Base-by-base conservation (phyloP, 2,797 vertebrate genomes). In the Coccyzus lansbergi region DNA sequence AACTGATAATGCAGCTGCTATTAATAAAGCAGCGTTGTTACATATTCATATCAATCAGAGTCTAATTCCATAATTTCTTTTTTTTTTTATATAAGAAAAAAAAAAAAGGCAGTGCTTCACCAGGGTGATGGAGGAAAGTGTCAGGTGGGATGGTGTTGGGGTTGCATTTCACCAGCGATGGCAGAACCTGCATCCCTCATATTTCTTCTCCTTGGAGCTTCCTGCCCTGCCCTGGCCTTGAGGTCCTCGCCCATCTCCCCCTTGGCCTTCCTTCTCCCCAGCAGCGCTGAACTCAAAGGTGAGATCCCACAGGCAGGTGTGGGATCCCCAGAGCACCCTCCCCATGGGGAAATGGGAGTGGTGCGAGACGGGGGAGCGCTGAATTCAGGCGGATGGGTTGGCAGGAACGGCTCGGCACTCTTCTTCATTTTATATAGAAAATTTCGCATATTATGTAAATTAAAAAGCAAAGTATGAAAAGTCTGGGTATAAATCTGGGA, bases 1-100 rank as follows among this genome's bases (percentile, higher is more conserved):
- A 90, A 81, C 88, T 94, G 89, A 96, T 93, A 96, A 96, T 93
- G 95, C 94, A 97, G 95, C 93, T 97, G 94, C 94, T 96, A 97
- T 97, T 97, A 97, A 97, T 96, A 97, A 97, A 97, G 92, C 38
- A 22, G 86, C 48, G 10, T 94, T 83, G 59, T 95, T 97, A 94
- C 92, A 89, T 96, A 97, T 97, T 97, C 95, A 96, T 97, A 97
- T 97, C 83, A 96, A 86, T 96, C 74, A 76, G 93, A 88, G 88
- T 90, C 83, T 95, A 94, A 96, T 96, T 96, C 83, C 91, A 94
- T 63, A 70, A 80, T 70, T 71, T 83, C 79, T 25, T 38, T 28
- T 38, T 60, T 26, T 60, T 28, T 72, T 60, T 13, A 65, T 71
- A 69, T n/a, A n/a, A n/a, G n/a, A 38, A 12, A 85, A 89, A 79